Evolutionary conservation across 2,888 invertebrate species (phyloP), one percentile per base, ranked within the genome.

Genomic region (Acronicta psi): DNA sequence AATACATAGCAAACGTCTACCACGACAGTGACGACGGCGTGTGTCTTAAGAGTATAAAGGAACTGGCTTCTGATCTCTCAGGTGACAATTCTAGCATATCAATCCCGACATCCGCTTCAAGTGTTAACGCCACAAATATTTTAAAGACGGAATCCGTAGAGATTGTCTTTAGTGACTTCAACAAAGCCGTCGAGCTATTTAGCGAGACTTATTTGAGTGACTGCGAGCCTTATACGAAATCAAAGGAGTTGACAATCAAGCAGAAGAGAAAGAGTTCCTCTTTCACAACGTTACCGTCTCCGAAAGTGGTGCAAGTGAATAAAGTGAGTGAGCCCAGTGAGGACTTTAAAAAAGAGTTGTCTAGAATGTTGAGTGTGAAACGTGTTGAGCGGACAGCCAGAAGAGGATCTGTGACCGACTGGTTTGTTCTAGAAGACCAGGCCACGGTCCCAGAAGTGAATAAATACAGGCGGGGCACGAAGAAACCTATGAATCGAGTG

Each of bases 401-500:
- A 43, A 81, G 94, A 40, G 92, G 92, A 4, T 94, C 94, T 0
- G 93, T 92, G 57, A 94, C 94, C 3, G 93, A 94, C 77, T 94
- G 93, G 90, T 93, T 91, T 58, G 90, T 94, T 66, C 73, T 94
- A 37, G 94, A 94, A 69, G 94, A 94, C 55, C 80, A 80, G 45
- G 67, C 63, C 0, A 69, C 67, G 20, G 56, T 36, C 4, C 36
- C 50, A 4, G 89, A 89, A 1, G 66, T 74, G 38, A 91, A 92
- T 58, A 90, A 85, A 59, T 93, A 93, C 68, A 84, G 82, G 55
- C 79, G 92, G 61, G 90, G 89, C 1, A 83, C 88, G 81, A 90
- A 89, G 83, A 93, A 92, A 62, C 85, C 88, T 0, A 67, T 83
- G 45, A 89, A 92, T 64, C 76, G 92, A 23, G 92, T 94, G 5